Evolutionary conservation across 2,113 vertebrate species (phyloP), one percentile per base, ranked within the genome.

Genomic region (Gallinago media): DNA sequence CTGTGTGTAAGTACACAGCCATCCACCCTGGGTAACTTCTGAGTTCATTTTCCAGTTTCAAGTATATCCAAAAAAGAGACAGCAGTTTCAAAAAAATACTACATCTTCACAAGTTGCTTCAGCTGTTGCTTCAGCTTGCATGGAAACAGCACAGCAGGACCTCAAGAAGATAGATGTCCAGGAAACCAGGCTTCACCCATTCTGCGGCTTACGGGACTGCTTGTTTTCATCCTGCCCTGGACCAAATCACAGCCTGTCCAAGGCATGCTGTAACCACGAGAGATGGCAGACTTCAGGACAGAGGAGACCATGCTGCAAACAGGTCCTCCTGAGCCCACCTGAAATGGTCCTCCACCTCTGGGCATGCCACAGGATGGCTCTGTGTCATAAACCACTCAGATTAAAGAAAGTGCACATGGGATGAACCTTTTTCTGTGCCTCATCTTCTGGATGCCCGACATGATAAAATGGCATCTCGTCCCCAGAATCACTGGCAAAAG

Each of bases 391-490:
- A 5, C 49, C 8, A 47, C 20, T 10, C 7, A 2, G 25, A 40
- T 49, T 59, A 59, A 63, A 73, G 11, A 21, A 52, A 59, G 19
- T n/a, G 9, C 1, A 1, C 21, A 54, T 9, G 20, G 25, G 25
- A n/a, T 52, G 9, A 67, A 56, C 58, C 4, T 17, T 54, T 54
- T 36, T 77, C 65, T n/a, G 31, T 19, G 63, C 55, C n/a, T 74
- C 17, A 20, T 27, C 34, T 58, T 70, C 31, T 1, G 1, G 29
- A 68, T 27, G 13, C 12, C 31, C 0, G 0, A 49, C 0, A 1
- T 21, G 49, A 52, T 49, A 74, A 59, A 72, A 74, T 15, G n/a
- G 62, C 25, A 88, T 73, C 59, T 76, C 8, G 0, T 34, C 14
- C 49, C 68, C 32, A 27, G 12, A 58, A 42, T 27, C 21, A 73